Evolutionary conservation across 2,888 invertebrate genomes (phyloP), one percentile per base, ranked within the genome.

Genomic region (Mythimna ferrago): DNA sequence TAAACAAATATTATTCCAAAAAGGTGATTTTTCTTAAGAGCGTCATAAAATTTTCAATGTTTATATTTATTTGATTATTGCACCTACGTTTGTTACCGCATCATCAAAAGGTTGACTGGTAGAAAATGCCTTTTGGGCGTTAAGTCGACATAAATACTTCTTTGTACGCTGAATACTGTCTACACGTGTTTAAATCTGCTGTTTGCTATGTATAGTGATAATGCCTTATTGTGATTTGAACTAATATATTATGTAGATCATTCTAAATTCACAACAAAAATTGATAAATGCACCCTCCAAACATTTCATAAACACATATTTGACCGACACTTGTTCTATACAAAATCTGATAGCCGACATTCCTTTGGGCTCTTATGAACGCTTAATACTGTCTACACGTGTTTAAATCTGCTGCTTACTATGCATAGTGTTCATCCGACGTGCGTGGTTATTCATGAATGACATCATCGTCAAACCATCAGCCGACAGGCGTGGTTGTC

Each of bases 381-480:
- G 14, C 64, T 53, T 56, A 63, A 71, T 35, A 56, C 61, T 32
- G 68, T 73, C 72, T 19, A 62, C 83, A 85, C 75, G 76, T 81
- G 86, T 80, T 54, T 60, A 35, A 73, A 51, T 32, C 68, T 56
- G 65, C 75, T 80, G 73, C 73, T 86, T 77, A 78, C 75, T 82
- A 86, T 86, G 73, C 86, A 78, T 53, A 79, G 67, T 78, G 76
- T 68, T 53, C 57, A 68, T 64, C 53, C 41, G 51, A 78, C 66
- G 72, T 67, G 66, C 66, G 53, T 64, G 63, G 60, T 66, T 82
- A 84, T 85, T 80, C 76, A 76, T 74, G 78, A 75, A 80, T 85
- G 85, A 85, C 80, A 80, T 85, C 84, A 85, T 68, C 71, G 69
- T 44, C 26, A 53, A 64, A 63, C 62, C 71, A 74, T 73, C 86